Conservation (phyloP, 2,888 invertebrate genomes). For the Diplazon laetatorius region DNA sequence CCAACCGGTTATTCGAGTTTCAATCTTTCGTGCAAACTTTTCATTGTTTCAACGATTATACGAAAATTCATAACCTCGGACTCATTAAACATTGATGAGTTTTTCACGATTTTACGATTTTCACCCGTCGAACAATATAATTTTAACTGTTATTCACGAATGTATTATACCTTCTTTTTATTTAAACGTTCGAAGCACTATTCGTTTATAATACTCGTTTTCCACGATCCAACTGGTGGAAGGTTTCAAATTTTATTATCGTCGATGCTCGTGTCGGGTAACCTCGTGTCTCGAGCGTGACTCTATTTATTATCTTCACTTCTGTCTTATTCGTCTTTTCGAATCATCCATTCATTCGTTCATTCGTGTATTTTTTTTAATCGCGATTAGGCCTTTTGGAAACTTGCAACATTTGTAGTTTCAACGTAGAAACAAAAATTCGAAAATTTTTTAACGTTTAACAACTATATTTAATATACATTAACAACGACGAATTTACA, state of each 20-base stretch:
- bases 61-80: slow-evolving; percentile 33
- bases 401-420: slow-evolving; percentile 55
- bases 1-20: neutral
- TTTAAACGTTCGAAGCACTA: neutral
- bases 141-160: neutral
- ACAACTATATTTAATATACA: slow-evolving; percentile 55
- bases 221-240: slow-evolving; percentile 9
- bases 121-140: neutral
- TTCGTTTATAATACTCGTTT: slow-evolving; percentile 40
- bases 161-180: neutral
- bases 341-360: neutral
- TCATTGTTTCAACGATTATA: slow-evolving; percentile 28
- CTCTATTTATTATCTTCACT: neutral
- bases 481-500: slow-evolving; percentile 60
- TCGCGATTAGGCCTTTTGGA: slow-evolving; percentile 64
- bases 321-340: neutral
- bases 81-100: neutral
- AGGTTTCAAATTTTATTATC: slow-evolving; percentile 23
- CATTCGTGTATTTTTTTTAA: slow-evolving; percentile 11
- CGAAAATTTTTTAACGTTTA: slow-evolving; percentile 59
- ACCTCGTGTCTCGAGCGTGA: slow-evolving; percentile 38
- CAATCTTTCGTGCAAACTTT: slow-evolving; percentile 37
- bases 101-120: neutral
- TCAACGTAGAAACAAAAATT: slow-evolving; percentile 53
- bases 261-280: slow-evolving; percentile 8